Evolutionary conservation across 1,140 invertebrate genomes (phyloP), one percentile per base, ranked within the genome.

Genomic region (Leucophenga varia): DNA sequence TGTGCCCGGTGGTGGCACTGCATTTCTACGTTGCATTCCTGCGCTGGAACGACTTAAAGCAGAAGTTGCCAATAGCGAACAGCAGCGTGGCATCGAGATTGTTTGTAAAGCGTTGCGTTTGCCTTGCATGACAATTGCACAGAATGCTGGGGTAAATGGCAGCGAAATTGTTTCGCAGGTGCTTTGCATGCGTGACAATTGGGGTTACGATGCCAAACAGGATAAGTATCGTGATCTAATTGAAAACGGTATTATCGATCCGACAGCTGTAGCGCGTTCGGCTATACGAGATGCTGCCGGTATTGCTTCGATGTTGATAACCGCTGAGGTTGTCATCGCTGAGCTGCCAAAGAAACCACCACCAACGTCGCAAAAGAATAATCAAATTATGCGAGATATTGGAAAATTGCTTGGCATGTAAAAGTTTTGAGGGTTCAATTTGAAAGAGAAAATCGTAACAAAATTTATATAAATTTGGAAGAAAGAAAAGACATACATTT

Each of bases 201-300:
- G 83, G 58, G 95, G 95, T 14, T 97, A 95, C 74, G 93, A 97
- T 78, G 94, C 94, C 0, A 61, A 92, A 21, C 89, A 87, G 48
- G 84, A 88, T 59, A 84, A 90, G 72, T 97, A 87, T 74, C 88
- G 90, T 1, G 87, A 97, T 72, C 88, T 97, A 84, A 86, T 95
- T 49, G 85, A 90, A 51, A 84, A 84, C 54, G 93, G 94, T 40
- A 96, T 97, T 57, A 93, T 97, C 61, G 94, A 97, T 79, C 94
- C 94, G 2, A 95, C 93, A 0, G 95, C 95, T 77, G 90, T 87
- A 44, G 88, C 97, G 1, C 79, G 90, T 57, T 93, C 92, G 38
- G 93, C 94, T 1, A 77, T 97, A 10, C 86, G 87, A 21, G 92
- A 96, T 79, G 95, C 95, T 2, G 86, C 92, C 43, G 85, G 87